Evolutionary conservation across 2,113 vertebrate genomes (phyloP).

Genomic region (Epinephelus cyanopodus): DNA sequence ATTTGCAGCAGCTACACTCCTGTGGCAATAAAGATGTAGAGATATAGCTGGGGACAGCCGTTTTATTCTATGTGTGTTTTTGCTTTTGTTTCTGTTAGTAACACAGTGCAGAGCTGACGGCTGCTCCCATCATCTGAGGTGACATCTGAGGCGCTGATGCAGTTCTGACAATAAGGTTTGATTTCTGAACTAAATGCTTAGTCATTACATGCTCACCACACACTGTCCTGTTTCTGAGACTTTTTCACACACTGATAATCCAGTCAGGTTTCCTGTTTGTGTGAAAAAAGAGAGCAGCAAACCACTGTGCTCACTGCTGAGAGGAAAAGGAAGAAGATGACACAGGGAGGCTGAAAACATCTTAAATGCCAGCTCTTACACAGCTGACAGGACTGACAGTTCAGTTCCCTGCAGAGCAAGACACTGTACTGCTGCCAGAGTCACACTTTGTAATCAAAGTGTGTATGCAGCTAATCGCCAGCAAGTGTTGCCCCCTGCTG

Average conservation of each 20-base stretch:
- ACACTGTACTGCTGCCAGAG: not conserved
- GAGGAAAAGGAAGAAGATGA: slow-evolving; percentile 4
- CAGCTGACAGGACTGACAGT: not conserved
- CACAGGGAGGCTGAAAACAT: not conserved
- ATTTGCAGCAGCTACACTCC: not conserved
- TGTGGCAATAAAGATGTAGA: slow-evolving; percentile 15
- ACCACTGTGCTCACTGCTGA: slow-evolving; percentile 21
- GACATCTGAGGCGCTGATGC: not conserved
- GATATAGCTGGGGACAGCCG: not conserved
- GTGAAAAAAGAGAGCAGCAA: slow-evolving; percentile 30
- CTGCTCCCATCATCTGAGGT: slow-evolving; percentile 1
- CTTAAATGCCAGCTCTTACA: not conserved
- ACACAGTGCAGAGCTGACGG: not conserved
- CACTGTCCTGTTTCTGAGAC: slow-evolving; percentile 3
- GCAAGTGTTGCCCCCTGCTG: not conserved
- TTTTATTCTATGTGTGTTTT: not conserved
- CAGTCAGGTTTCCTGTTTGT: slow-evolving; percentile 57
- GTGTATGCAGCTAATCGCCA: too few relatives aligned
- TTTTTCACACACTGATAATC: slow-evolving; percentile 20
- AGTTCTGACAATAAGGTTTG: not conserved
- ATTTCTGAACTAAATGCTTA: slow-evolving; percentile 4
- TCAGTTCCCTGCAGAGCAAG: not conserved
- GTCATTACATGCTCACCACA: slow-evolving; percentile 9
- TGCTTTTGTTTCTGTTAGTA: not conserved
- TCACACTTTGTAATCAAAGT: not conserved